Conservation (phyloP, 1,140 invertebrate genomes). For the Cydia splendana region DNA sequence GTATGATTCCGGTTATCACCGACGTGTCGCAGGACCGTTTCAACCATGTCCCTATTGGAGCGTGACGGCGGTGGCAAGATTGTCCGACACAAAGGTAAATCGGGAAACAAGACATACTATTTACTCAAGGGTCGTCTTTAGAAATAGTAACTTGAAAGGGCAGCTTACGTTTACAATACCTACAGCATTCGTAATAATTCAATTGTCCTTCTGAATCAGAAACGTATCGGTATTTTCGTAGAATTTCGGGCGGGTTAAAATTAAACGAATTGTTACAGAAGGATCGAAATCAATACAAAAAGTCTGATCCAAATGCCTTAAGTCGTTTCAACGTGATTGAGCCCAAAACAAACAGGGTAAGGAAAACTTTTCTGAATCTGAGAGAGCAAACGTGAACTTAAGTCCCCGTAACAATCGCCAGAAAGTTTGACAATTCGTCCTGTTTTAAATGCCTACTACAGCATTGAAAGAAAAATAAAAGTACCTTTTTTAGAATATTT, state of each 20-base stretch:
- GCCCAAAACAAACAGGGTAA: neutral
- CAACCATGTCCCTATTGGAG: conserved; percentile 48
- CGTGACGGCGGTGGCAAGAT: conserved; percentile 48
- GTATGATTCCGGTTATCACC: conserved; percentile 54
- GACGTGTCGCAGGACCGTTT: conserved; percentile 47
- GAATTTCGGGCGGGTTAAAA: neutral
- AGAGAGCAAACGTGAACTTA: conserved; percentile 16
- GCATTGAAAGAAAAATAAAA: conserved; percentile 36
- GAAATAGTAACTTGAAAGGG: conserved; percentile 38
- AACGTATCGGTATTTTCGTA: neutral
- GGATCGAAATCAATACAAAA: conserved; percentile 5
- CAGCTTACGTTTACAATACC: conserved; percentile 4
- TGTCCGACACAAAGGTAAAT: conserved; percentile 47
- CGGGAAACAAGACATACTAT: conserved; percentile 50
- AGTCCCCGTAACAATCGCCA: neutral
- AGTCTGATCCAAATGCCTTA: conserved; percentile 1
- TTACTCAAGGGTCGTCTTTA: conserved; percentile 47
- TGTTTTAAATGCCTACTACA: conserved; percentile 17
- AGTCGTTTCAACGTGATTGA: conserved; percentile 11
- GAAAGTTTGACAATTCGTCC: conserved; percentile 3
- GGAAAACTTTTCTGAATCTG: neutral
- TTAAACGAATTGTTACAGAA: neutral
- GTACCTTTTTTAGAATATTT: conserved; percentile 38
- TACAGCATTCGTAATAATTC: neutral
- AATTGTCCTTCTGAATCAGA: neutral